These are phyloP conservation scores for Bilobella aurantiaca DNA, from an alignment of 1,140 invertebrate species.

Conservation along the genomic window DNA sequence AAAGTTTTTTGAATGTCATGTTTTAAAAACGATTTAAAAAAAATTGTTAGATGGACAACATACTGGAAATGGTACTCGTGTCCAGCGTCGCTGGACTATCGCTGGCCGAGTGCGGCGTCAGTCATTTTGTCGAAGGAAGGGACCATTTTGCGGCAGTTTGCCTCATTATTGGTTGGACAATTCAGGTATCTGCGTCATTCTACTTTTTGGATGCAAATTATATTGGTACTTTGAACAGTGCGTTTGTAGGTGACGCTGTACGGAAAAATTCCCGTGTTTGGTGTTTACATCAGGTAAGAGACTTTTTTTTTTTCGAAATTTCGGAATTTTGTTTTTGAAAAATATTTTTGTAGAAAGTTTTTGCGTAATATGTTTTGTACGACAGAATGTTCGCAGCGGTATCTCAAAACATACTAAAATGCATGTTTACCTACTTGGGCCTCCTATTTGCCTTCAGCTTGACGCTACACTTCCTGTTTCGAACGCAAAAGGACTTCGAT, in stretches of 20 bases:
- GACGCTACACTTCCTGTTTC: constrained; percentile 35
- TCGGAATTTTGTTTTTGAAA: too few species aligned
- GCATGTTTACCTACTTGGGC: constrained; percentile 35
- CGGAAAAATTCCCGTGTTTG: constrained; percentile 35
- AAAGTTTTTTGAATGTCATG: too few species aligned
- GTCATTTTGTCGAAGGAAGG: constrained; percentile 32
- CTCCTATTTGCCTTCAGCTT: constrained; percentile 35
- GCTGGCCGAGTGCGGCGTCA: constrained; percentile 34
- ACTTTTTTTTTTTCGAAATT: background rate
- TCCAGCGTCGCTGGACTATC: constrained; percentile 32
- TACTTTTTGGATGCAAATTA: background rate
- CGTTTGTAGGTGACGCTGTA: constrained; percentile 32
- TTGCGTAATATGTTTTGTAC: background rate
- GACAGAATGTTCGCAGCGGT: constrained; percentile 28
- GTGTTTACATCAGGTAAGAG: constrained; percentile 28
- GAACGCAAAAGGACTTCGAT: constrained; percentile 34
- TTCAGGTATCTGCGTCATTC: constrained; percentile 22
- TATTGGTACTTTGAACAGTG: background rate
- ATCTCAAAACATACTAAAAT: constrained; percentile 33
- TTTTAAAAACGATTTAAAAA: background rate
- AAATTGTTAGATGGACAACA: constrained; percentile 33
- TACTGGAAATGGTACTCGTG: constrained; percentile 34
- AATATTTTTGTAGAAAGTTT: background rate
- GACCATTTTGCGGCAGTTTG: constrained; percentile 36
- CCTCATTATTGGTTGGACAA: constrained; percentile 35